Percentiles rank a stretch among this genome's conserved stretches.
Evolutionary conservation across 2,797 vertebrate species (phyloP).

Genomic region (Amphiprion clarkii): DNA sequence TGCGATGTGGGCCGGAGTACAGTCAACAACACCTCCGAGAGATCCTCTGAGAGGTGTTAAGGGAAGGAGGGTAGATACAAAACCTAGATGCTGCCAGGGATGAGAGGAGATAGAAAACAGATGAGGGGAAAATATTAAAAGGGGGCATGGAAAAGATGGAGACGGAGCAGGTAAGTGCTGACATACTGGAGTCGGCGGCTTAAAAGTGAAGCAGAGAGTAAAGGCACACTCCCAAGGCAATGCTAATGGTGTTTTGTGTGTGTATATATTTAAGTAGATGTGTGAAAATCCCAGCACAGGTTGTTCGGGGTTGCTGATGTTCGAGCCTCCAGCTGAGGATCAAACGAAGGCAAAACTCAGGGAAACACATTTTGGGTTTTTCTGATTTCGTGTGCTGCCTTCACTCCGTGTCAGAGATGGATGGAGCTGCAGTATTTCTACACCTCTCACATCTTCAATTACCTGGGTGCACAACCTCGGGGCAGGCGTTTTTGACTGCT

Average conservation of each 20-base stretch:
- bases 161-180: conserved; percentile 18
- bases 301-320: conserved; percentile 35
- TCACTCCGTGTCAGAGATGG: conserved; percentile 15
- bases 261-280: not conserved
- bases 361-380: conserved; percentile 29
- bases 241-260: conserved; percentile 12
- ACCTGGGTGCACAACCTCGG: conserved; percentile 2
- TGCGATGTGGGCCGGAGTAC: conserved; percentile 49
- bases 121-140: conserved; percentile 32
- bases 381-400: conserved; percentile 22
- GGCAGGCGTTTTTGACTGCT: conserved; percentile 16
- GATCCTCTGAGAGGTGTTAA: conserved; percentile 45
- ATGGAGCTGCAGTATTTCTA: conserved; percentile 16
- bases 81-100: conserved; percentile 38
- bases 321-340: conserved; percentile 50
- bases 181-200: not conserved
- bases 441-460: conserved; percentile 12
- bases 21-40: conserved; percentile 60
- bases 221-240: conserved; percentile 16
- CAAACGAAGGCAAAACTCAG: conserved; percentile 44
- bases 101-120: conserved; percentile 42
- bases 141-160: conserved; percentile 4
- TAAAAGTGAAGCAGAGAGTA: conserved; percentile 3
- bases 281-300: conserved; percentile 37
- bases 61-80: conserved; percentile 27